Evolutionary conservation across 2,797 vertebrate genomes (phyloP).

Genomic region (Acropternis orthonyx): DNA sequence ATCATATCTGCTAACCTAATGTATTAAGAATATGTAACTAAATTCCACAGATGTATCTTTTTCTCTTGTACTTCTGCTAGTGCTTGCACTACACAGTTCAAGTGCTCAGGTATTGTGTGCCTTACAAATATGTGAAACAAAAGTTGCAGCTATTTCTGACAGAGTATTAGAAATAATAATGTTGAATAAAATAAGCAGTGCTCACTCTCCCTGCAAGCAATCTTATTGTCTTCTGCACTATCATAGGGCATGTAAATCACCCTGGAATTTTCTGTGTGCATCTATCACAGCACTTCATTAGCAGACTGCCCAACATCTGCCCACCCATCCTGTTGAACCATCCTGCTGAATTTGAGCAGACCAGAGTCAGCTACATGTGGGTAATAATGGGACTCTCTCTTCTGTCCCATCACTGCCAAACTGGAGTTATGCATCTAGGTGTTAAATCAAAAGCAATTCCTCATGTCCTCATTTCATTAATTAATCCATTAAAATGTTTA

Average conservation of each 20-base stretch:
- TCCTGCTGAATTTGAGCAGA: not conserved
- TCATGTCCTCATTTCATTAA: not conserved
- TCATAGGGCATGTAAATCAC: not conserved
- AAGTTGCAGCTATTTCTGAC: not conserved
- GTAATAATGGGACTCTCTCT: not conserved
- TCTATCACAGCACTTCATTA: not conserved
- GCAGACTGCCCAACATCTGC: not conserved
- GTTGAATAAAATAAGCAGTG: not conserved
- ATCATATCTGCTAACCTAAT: not conserved
- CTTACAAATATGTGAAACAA: not conserved
- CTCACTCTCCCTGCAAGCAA: not conserved
- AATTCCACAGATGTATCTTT: not conserved
- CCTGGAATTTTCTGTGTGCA: not conserved
- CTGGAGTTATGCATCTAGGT: not conserved
- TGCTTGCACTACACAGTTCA: not conserved
- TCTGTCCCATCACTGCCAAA: not conserved
- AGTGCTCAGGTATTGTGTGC: not conserved
- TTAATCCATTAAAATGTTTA: constrained; percentile 23
- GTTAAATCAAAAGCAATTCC: constrained; percentile 10
- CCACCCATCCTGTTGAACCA: not conserved
- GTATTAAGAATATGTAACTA: not conserved
- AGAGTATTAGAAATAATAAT: not conserved
- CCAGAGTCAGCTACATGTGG: not conserved
- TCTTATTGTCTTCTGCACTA: not conserved
- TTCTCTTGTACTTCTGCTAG: not conserved